These are phyloP conservation scores for Myopa tessellatipennis DNA, from an alignment of 2,888 invertebrate genomes.

Conservation along the genomic window DNA sequence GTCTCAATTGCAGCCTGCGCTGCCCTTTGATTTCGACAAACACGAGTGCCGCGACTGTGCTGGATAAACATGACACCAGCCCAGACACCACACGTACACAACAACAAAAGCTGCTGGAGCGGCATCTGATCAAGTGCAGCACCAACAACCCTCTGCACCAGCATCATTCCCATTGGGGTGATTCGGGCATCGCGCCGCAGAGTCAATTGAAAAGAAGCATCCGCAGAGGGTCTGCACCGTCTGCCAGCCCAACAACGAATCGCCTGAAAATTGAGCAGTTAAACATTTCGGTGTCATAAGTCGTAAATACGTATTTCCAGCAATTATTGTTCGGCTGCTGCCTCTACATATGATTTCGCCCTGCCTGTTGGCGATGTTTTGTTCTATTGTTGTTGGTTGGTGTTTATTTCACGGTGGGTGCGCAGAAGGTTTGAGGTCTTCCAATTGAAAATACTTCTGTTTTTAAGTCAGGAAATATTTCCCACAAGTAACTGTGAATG, in stretches of 20 bases:
- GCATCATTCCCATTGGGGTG: slow-evolving; percentile 65
- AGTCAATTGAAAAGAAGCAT: slow-evolving; percentile 47
- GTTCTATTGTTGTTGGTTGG: slow-evolving; percentile 46
- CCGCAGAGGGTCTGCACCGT: neutral
- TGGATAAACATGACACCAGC: slow-evolving; percentile 33
- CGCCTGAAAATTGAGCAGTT: slow-evolving; percentile 63
- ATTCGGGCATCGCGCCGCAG: slow-evolving; percentile 59
- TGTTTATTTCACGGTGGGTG: slow-evolving; percentile 52
- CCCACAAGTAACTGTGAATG: slow-evolving; percentile 44
- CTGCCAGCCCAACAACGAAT: slow-evolving; percentile 43
- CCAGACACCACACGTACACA: slow-evolving; percentile 35
- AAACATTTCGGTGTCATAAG: slow-evolving; percentile 67
- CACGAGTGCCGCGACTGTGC: slow-evolving; percentile 37
- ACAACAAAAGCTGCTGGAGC: slow-evolving; percentile 3
- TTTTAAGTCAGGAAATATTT: slow-evolving; percentile 47
- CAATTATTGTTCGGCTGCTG: slow-evolving; percentile 54
- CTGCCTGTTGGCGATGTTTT: neutral
- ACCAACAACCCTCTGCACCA: slow-evolving; percentile 38
- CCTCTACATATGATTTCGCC: neutral
- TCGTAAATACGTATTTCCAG: slow-evolving; percentile 58
- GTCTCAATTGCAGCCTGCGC: slow-evolving; percentile 52
- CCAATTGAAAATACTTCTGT: slow-evolving; percentile 39
- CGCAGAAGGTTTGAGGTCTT: slow-evolving; percentile 42
- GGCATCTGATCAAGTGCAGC: slow-evolving; percentile 43
- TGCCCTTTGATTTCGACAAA: slow-evolving; percentile 52